Percentiles rank a stretch among this genome's conserved stretches.
phyloP scores from a whole-genome alignment of 2,113 vertebrate species.

The Pomatostomus ruficeps region DNA sequence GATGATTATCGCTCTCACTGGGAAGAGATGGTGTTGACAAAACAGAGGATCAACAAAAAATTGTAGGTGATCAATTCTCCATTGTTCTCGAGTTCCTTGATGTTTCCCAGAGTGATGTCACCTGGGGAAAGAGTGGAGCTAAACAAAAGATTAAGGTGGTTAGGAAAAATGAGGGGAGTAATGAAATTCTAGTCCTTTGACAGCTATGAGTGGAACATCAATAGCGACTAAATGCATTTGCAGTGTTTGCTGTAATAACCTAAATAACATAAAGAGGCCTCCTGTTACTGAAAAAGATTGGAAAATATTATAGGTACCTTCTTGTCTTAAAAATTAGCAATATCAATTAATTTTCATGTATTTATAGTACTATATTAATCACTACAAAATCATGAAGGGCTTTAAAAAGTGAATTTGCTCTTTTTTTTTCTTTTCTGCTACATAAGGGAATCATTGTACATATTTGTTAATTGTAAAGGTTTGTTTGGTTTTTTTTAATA shows the following conservation, averaged over 20 bases:
- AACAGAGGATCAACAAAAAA: neutral
- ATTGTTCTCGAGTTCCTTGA: neutral
- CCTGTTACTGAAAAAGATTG: neutral
- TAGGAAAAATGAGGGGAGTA: constrained; percentile 4
- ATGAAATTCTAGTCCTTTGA: constrained; percentile 43
- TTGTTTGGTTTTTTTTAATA: neutral
- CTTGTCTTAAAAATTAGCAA: neutral
- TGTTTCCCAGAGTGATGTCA: neutral
- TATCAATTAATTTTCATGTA: neutral
- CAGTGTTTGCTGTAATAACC: neutral
- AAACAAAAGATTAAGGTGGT: constrained; percentile 25
- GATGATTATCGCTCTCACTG: neutral
- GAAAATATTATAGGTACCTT: neutral
- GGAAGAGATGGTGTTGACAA: neutral
- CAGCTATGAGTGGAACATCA: constrained; percentile 12
- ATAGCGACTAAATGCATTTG: constrained; percentile 26
- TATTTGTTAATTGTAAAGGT: neutral
- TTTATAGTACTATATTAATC: neutral
- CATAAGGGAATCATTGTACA: neutral
- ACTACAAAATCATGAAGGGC: neutral
- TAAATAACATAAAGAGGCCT: constrained; percentile 26
- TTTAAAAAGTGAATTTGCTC: neutral
- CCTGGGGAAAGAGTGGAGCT: neutral
- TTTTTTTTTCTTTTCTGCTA: neutral
- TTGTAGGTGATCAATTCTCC: neutral